Evolutionary conservation across 2,888 invertebrate genomes (phyloP), one percentile per base, ranked within the genome.

Genomic region (Timema cristinae): DNA sequence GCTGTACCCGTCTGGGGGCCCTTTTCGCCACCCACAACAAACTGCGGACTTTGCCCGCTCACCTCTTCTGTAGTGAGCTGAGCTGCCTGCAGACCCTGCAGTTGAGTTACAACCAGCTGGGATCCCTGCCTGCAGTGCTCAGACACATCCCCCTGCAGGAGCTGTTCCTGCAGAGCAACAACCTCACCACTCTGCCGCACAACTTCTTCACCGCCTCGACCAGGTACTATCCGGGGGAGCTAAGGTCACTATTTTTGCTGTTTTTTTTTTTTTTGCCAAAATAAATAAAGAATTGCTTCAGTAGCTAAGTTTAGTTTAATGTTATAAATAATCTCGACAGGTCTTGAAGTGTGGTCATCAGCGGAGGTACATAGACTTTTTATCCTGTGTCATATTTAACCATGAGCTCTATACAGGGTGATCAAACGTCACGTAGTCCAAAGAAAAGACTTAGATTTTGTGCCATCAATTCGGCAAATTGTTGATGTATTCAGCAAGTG

Each of bases 1-100:
- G 89, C 52, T 90, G 93, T 78, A 88, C 88, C 16, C 88, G 90
- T 74, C 83, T 94, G 67, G 86, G 89, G 67, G 89, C 89, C 10
- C 84, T 94, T 13, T 90, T 90, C 77, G 93, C 91, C 15, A 90
- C 89, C 76, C 90, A 92, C 80, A 94, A 94, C 79, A 84, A 86
- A 66, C 81, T 93, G 67, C 86, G 87, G 50, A 86, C 87, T 11
- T 83, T 93, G 11, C 92, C 91, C 8, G 91, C 92, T 68, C 89
- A 91, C 79, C 80, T 93, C 66, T 88, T 93, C 77, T 89, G 88
- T 78, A 90, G 90, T 77, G 91, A 92, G 81, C 87, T 91, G 69
- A 89, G 88, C 68, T 88, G 89, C 75, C 83, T 75, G 54, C 90
- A 90, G 76, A 91, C 89, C 52, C 82, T 93, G 47, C 91, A 92